These are phyloP conservation scores for Xestobium rufovillosum DNA, from an alignment of 2,888 invertebrate species.

Conservation along the genomic window DNA sequence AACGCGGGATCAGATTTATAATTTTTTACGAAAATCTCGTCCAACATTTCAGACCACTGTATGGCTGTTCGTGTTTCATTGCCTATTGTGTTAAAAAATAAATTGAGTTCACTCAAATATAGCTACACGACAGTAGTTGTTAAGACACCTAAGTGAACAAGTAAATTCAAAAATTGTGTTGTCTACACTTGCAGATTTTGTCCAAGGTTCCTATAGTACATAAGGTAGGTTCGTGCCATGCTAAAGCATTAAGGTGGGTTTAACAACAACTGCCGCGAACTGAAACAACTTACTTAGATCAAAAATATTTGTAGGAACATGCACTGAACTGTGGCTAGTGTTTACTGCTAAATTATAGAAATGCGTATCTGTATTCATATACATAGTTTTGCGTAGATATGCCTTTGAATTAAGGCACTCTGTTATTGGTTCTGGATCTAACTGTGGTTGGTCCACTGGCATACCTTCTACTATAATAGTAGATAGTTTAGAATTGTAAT, in stretches of 20 bases:
- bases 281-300: constrained; percentile 69
- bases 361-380: constrained; percentile 65
- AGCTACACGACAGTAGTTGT: constrained; percentile 14
- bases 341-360: constrained; percentile 80
- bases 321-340: constrained; percentile 75
- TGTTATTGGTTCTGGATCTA: constrained; percentile 29
- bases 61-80: constrained; percentile 64
- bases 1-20: constrained; percentile 82
- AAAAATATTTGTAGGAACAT: constrained; percentile 91
- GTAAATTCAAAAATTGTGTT: constrained; percentile 9
- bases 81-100: constrained; percentile 25
- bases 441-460: constrained; percentile 23
- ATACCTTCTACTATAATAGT: constrained; percentile 35
- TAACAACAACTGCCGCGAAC: no score
- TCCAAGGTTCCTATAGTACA: no score
- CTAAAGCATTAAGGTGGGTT: no score
- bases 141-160: constrained; percentile 5
- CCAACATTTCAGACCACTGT: constrained; percentile 82
- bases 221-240: no score
- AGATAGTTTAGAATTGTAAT: constrained; percentile 80
- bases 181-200: constrained; percentile 1
- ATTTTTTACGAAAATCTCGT: constrained; percentile 77
- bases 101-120: constrained; percentile 2
- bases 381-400: constrained; percentile 50
- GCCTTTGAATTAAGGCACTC: constrained; percentile 33